Evolutionary conservation across 2,888 invertebrate species (phyloP), one percentile per base, ranked within the genome.

Genomic region (Allolobophora icterica): DNA sequence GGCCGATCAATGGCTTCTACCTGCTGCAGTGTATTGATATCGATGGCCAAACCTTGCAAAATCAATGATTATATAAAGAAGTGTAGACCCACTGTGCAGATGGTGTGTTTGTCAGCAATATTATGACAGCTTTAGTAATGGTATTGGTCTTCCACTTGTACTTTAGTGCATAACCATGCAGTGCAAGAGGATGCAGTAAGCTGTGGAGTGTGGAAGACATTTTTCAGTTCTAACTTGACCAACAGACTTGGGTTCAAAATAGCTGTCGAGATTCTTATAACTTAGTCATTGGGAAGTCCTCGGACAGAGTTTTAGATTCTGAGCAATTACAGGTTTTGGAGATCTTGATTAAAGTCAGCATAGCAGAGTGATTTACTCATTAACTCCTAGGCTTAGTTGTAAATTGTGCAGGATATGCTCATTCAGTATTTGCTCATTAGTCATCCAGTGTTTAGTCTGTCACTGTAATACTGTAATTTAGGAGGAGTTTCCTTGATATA

Each of bases 21-120:
- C 71, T 71, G 71, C 71, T 30, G 71, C 71, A 71, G 30, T 87
- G 33, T 87, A 87, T 87, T 34, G 87, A 87, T 87, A 87, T 87
- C 8, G 34, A 34, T 87, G 87, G 87, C 35, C 35, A 38, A 35
- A 87, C 87, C 34, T 38, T 87, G 87, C 87, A 87, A 38, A 38
- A 87, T 87, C 87, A 87, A 87, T 87, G 71, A 30, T 71, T 71
- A 71, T 71, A 71, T n/a, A 71, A 71, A 71, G 71, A 71, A n/a
- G 71, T 71, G 71, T 71, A 71, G 8, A 71, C 71, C n/a, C 24
- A 71, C 71, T n/a, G n/a, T n/a, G 11, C 71, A 71, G 71, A 71
- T 71, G 71, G 71, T 11, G n/a, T 71, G 71, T 71, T n/a, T 71
- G 71, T 71, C 71, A 71, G 71, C 71, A 71, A 71, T 71, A n/a